phyloP scores from a whole-genome alignment of 1,140 invertebrate genomes.

The Drosophila pectinifera region DNA sequence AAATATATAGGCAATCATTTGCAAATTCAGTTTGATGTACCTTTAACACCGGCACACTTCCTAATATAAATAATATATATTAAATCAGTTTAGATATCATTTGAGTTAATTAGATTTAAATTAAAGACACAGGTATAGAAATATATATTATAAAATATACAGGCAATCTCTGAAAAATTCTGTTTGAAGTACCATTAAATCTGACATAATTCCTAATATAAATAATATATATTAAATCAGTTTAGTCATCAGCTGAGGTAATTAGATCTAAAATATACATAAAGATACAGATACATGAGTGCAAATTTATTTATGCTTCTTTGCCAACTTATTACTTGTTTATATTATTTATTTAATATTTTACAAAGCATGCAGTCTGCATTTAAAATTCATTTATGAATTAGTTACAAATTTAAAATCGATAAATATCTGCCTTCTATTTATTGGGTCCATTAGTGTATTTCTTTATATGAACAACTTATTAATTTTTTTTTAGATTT shows the following conservation, averaged over 20 bases:
- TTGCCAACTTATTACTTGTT: too few species aligned
- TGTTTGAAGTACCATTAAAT: not conserved
- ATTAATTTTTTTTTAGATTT: too few species aligned
- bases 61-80: too few species aligned
- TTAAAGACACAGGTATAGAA: too few species aligned
- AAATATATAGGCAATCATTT: not conserved
- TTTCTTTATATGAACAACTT: not conserved
- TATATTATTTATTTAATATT: not conserved
- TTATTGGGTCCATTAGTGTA: not conserved
- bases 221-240: not conserved
- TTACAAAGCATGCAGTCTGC: not conserved
- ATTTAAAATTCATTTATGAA: not conserved
- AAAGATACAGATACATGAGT: too few species aligned
- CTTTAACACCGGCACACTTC: too few species aligned
- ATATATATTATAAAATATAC: too few species aligned
- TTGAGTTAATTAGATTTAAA: too few species aligned
- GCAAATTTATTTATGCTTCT: too few species aligned
- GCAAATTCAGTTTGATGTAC: not conserved
- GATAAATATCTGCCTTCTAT: not conserved
- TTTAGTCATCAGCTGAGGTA: not conserved
- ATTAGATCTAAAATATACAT: too few species aligned
- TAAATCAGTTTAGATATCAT: too few species aligned
- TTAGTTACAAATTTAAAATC: too few species aligned
- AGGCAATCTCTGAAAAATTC: not conserved
- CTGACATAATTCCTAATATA: fast-evolving